Percentiles rank a stretch among this genome's conserved stretches.
Conservation (phyloP, 2,113 vertebrate genomes). For the Triplophysa rosa region DNA sequence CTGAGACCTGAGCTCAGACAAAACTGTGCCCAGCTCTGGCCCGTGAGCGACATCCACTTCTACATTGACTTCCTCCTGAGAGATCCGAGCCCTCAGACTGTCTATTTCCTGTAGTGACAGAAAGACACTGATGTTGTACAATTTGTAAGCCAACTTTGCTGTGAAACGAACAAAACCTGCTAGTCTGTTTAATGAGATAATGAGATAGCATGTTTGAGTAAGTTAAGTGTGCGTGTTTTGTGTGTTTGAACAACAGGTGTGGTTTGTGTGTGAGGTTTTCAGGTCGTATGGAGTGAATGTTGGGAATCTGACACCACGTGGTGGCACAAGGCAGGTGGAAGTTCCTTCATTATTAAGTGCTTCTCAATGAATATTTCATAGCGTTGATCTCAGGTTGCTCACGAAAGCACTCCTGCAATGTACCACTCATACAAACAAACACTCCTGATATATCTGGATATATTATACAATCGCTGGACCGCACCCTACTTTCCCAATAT, state of each 20-base stretch:
- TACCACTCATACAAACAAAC: neutral
- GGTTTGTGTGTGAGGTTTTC: slow-evolving; percentile 21
- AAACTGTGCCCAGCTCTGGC: slow-evolving; percentile 71
- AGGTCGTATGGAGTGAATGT: slow-evolving; percentile 31
- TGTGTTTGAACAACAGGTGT: slow-evolving; percentile 39
- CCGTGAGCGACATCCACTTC: slow-evolving; percentile 73
- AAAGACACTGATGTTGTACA: neutral
- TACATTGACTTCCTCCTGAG: slow-evolving; percentile 75
- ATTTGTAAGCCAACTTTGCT: neutral
- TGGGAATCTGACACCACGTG: slow-evolving; percentile 57
- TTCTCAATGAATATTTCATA: slow-evolving; percentile 69
- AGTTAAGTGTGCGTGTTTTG: slow-evolving; percentile 17
- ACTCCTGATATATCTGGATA: neutral
- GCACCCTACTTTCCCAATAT: slow-evolving; percentile 34
- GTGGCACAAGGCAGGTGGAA: slow-evolving; percentile 53
- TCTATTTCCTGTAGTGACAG: slow-evolving; percentile 71
- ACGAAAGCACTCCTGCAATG: slow-evolving; percentile 25
- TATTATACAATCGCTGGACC: neutral
- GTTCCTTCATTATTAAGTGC: slow-evolving; percentile 69
- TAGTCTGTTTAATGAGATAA: slow-evolving; percentile 9
- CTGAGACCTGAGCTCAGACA: slow-evolving; percentile 74
- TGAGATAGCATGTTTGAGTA: slow-evolving; percentile 12
- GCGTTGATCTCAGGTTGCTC: slow-evolving; percentile 61
- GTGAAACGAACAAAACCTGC: neutral
- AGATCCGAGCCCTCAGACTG: slow-evolving; percentile 69